Conservation (phyloP, 1,140 invertebrate genomes). For the Himalopsyche phryganea region DNA sequence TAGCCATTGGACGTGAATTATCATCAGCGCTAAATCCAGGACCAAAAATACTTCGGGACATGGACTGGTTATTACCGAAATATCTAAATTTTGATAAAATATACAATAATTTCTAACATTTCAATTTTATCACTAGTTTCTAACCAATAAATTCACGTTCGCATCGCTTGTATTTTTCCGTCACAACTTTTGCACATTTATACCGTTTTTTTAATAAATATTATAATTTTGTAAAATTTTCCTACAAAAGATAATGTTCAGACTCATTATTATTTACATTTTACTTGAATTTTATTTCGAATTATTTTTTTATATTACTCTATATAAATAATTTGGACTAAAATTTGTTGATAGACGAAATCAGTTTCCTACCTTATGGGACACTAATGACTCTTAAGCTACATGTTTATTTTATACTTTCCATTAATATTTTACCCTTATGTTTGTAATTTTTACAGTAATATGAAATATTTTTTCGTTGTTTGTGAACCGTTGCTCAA, state of each 20-base stretch:
- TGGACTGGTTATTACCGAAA: too few species aligned
- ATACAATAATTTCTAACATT: too few species aligned
- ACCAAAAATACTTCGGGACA: too few species aligned
- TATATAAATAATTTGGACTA: conserved; percentile 18
- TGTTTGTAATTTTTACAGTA: conserved; percentile 25
- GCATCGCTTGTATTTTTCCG: too few species aligned
- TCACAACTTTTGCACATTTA: too few species aligned
- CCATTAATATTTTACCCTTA: conserved; percentile 25
- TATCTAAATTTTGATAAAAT: too few species aligned
- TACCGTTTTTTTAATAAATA: too few species aligned
- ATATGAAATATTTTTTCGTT: conserved; percentile 31
- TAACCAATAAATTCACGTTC: too few species aligned
- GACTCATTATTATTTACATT: conserved; percentile 34
- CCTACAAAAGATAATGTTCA: conserved; percentile 35
- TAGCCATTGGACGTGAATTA: too few species aligned
- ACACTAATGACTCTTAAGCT: background rate
- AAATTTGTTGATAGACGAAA: conserved; percentile 28
- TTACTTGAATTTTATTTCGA: conserved; percentile 17
- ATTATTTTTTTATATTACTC: conserved; percentile 9
- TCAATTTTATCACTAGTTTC: too few species aligned
- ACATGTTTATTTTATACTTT: conserved; percentile 3
- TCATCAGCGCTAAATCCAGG: too few species aligned
- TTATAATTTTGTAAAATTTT: conserved; percentile 33
- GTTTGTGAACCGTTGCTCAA: conserved; percentile 33
- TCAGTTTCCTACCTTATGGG: conserved; percentile 14